phyloP scores from a whole-genome alignment of 1,140 invertebrate species.

The Heliothis subflexa region DNA sequence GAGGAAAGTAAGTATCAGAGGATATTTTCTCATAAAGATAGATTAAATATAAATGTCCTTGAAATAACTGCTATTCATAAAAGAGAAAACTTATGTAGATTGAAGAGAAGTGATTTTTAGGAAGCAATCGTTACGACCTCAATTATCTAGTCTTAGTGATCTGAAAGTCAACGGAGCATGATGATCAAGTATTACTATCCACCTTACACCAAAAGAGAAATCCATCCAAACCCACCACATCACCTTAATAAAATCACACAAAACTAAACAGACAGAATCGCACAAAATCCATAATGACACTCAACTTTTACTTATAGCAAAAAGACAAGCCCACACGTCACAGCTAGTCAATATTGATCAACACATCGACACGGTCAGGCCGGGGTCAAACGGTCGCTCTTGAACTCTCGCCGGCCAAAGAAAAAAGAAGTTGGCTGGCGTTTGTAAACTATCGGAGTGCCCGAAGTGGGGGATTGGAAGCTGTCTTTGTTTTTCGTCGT shows the following conservation, averaged over 20 bases:
- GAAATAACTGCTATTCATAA: no score
- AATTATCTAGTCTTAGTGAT: no score
- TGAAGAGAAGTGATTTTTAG: no score
- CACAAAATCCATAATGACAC: conserved; percentile 7
- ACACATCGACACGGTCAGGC: conserved; percentile 16
- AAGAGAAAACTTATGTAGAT: no score
- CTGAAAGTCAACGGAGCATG: no score
- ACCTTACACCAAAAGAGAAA: no score
- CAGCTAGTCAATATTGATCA: conserved; percentile 40
- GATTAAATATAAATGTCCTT: no score
- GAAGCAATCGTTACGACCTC: no score
- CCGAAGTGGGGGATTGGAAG: background rate
- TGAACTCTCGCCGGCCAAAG: conserved; percentile 41
- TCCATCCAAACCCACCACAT: no score
- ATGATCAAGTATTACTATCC: no score
- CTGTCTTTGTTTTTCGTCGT: conserved; percentile 31
- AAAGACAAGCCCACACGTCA: conserved; percentile 24
- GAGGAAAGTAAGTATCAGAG: no score
- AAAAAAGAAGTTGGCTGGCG: conserved; percentile 37
- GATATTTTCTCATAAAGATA: no score
- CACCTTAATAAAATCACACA: background rate
- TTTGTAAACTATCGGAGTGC: conserved; percentile 27
- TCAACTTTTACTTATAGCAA: conserved; percentile 25
- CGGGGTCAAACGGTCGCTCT: conserved; percentile 39
- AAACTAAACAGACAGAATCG: background rate